Evolutionary conservation across 2,888 invertebrate species (phyloP).

Genomic region (Lasioglossum lativentre): DNA sequence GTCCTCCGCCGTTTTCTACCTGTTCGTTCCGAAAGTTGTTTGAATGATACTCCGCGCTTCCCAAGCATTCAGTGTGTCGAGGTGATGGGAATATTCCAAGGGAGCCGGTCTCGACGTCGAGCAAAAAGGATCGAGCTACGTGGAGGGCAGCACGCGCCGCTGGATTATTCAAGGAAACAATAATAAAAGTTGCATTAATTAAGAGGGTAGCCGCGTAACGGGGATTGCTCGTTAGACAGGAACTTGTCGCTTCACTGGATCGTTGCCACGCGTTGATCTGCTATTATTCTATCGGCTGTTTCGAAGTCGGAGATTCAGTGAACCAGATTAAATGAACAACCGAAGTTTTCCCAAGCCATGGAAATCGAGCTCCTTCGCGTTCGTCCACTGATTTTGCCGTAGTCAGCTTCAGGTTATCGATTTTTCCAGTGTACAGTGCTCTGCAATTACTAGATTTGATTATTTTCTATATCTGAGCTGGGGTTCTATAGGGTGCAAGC

Average conservation of each 20-base stretch:
- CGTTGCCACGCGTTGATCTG: constrained; percentile 67
- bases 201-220: constrained; percentile 75
- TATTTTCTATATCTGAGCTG: too few relatives aligned
- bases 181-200: constrained; percentile 83
- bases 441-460: neutral
- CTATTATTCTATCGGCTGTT: constrained; percentile 66
- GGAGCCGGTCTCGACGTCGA: constrained; percentile 45
- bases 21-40: constrained; percentile 72
- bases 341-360: constrained; percentile 40
- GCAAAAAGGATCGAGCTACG: constrained; percentile 66
- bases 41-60: constrained; percentile 70
- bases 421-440: neutral
- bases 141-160: constrained; percentile 66
- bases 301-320: constrained; percentile 45
- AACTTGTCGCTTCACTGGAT: constrained; percentile 71
- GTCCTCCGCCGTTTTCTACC: constrained; percentile 72
- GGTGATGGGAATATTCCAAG: constrained; percentile 67
- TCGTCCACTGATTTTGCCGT: constrained; percentile 33
- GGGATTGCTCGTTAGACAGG: constrained; percentile 75
- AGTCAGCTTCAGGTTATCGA: constrained; percentile 3
- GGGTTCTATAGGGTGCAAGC: too few relatives aligned
- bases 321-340: constrained; percentile 54
- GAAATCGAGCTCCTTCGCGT: constrained; percentile 40
- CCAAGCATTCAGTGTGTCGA: constrained; percentile 66
- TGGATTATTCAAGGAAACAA: constrained; percentile 80